Base-by-base conservation (phyloP, 2,797 vertebrate genomes). In the Cryptoprocta ferox region DNA sequence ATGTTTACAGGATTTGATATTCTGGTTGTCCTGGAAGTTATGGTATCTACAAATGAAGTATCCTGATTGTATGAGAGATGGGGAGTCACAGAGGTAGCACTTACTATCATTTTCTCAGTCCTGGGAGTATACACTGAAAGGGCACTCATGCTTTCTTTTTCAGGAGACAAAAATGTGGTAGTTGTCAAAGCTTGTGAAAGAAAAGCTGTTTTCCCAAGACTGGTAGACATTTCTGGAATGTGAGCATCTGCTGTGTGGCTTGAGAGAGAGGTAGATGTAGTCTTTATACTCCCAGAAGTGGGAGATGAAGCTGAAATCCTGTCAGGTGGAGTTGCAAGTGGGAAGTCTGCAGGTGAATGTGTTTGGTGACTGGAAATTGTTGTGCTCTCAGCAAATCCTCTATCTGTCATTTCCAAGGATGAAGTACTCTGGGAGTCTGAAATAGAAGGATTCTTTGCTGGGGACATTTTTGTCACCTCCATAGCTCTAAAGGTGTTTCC, bases 151-250 rank as follows among this genome's bases (percentile, higher is more conserved):
- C 30, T 95, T 94, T 76, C 84, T 56, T 88, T 96, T 68, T 85
- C 81, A 91, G 92, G 84, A 95, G 84, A 81, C 30, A 82, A 73
- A 93, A 76, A 26, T 24, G 78, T 66, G 30, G 50, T 95, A 45
- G 35, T 86, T 90, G 71, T 90, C 71, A 90, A 80, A 96, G 82
- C 2, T 45, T 79, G 81, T 79, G 92, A 85, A 81, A 80, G 87
- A 11, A 94, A 13, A 50, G 18, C 30, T 78, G 92, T 93, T 93
- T 95, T 83, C 56, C 88, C 86, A 66, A 86, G 42, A 91, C 30
- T 80, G 24, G 84, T 50, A 39, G 76, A 71, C 35, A 61, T 91
- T 96, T 96, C 92, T 90, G 97, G 94, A 96, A 83, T 12, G 75
- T 82, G 53, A 89, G 76, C 13, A 73, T 80, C 83, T 81, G 13